Conservation (phyloP, 2,113 vertebrate species). For the Maccullochella peelii region DNA sequence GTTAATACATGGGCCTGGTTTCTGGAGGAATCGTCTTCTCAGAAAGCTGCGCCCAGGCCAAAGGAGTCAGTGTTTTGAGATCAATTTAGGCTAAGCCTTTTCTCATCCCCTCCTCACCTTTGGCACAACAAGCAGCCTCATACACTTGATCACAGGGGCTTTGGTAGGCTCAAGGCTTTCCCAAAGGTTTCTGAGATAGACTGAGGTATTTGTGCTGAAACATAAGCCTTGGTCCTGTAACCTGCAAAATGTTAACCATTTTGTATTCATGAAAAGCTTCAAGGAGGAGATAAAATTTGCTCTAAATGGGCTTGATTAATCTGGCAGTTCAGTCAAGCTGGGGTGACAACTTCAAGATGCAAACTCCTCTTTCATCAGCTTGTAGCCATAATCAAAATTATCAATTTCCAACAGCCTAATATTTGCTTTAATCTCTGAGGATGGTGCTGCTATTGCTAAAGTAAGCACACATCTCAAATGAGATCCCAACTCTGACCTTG, state of each 20-base stretch:
- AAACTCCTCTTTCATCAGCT: conserved; percentile 39
- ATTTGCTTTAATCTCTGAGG: conserved; percentile 36
- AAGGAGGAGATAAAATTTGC: background rate
- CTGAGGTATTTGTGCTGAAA: conserved; percentile 39
- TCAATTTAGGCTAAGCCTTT: conserved; percentile 53
- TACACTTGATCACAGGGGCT: conserved; percentile 59
- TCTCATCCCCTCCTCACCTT: conserved; percentile 47
- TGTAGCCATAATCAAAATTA: conserved; percentile 37
- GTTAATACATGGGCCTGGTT: background rate
- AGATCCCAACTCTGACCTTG: conserved; percentile 67
- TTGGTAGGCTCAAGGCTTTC: conserved; percentile 46
- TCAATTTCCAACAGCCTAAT: conserved; percentile 40
- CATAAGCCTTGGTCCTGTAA: conserved; percentile 11
- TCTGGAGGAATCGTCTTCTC: background rate
- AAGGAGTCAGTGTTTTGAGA: conserved; percentile 43
- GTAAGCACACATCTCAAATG: conserved; percentile 50
- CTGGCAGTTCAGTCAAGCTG: conserved; percentile 2
- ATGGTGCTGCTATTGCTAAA: conserved; percentile 35
- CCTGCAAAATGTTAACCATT: conserved; percentile 17
- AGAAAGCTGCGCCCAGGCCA: conserved; percentile 7
- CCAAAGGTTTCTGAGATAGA: conserved; percentile 18
- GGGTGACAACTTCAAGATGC: conserved; percentile 15
- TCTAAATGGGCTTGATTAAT: conserved; percentile 41
- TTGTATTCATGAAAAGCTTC: conserved; percentile 26
- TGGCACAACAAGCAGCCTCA: conserved; percentile 45